Conservation (phyloP, 2,797 vertebrate species). For the Squalus acanthias region DNA sequence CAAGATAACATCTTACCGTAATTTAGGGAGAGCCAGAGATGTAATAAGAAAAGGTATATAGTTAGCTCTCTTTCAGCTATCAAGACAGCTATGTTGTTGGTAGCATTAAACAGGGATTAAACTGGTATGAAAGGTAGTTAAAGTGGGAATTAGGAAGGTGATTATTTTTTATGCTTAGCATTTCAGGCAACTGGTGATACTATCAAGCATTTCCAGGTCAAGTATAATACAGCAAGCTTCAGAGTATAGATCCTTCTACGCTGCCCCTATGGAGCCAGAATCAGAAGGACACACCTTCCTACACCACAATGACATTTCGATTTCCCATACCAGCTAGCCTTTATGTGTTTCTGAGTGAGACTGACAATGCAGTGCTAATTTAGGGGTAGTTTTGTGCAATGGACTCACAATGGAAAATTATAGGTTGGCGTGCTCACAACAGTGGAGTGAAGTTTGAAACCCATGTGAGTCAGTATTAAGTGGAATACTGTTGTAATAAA, state of each 20-base stretch:
- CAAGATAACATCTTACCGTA: background rate
- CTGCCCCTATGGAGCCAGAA: background rate
- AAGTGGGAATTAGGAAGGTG: too few relatives aligned
- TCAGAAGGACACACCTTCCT: background rate
- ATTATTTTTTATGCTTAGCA: too few relatives aligned
- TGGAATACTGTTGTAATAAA: background rate
- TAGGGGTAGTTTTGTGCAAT: background rate
- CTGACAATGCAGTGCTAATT: background rate
- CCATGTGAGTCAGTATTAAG: background rate
- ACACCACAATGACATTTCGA: background rate
- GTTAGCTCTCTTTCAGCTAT: background rate
- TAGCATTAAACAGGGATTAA: too few relatives aligned
- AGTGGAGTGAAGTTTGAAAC: background rate
- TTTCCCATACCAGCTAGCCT: background rate
- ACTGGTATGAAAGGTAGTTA: too few relatives aligned
- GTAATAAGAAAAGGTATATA: background rate
- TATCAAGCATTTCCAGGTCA: too few relatives aligned
- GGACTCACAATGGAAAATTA: background rate
- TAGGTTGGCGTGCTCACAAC: background rate
- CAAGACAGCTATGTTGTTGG: too few relatives aligned
- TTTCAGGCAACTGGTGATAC: too few relatives aligned
- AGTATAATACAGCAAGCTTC: background rate
- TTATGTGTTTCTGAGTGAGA: background rate
- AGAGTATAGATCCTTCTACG: background rate
- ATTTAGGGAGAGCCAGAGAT: background rate